phyloP scores from a whole-genome alignment of 1,140 invertebrate species.

The Tetragnatha versicolor region DNA sequence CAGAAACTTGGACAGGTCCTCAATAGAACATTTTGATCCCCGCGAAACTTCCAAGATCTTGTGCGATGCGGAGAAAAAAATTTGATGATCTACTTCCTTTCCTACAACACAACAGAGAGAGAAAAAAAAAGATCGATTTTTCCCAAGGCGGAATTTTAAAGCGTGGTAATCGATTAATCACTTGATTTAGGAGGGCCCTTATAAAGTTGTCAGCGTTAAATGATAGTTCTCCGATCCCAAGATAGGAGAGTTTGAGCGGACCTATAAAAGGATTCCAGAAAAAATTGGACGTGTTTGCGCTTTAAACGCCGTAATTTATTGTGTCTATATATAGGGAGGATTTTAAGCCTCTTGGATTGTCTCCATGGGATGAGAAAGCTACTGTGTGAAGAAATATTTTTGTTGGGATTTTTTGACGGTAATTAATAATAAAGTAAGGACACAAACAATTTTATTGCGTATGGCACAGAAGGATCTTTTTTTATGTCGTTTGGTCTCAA shows the following conservation, averaged over 20 bases:
- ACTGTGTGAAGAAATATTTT: background rate
- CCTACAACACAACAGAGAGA: background rate
- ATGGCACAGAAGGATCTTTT: background rate
- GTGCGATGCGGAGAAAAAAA: too few species aligned
- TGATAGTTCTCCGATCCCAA: background rate
- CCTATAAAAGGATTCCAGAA: constrained; percentile 12
- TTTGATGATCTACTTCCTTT: too few species aligned
- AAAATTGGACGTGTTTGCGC: background rate
- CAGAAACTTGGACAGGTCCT: too few species aligned
- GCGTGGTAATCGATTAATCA: constrained; percentile 10
- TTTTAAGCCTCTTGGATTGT: background rate
- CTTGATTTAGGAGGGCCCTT: background rate
- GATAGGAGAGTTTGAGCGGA: background rate
- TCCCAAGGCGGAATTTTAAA: background rate
- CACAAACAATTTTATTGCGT: background rate
- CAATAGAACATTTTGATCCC: too few species aligned
- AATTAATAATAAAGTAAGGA: background rate
- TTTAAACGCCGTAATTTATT: background rate
- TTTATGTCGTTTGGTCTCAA: too few species aligned
- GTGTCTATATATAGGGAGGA: background rate
- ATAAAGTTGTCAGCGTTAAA: background rate
- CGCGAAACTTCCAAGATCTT: too few species aligned
- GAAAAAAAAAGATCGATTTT: background rate
- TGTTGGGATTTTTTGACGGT: background rate
- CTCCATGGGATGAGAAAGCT: background rate